Percentiles rank a stretch among this genome's conserved stretches.
Conservation (phyloP, 2,113 vertebrate species). For the Sterrhoptilus dennistouni region DNA sequence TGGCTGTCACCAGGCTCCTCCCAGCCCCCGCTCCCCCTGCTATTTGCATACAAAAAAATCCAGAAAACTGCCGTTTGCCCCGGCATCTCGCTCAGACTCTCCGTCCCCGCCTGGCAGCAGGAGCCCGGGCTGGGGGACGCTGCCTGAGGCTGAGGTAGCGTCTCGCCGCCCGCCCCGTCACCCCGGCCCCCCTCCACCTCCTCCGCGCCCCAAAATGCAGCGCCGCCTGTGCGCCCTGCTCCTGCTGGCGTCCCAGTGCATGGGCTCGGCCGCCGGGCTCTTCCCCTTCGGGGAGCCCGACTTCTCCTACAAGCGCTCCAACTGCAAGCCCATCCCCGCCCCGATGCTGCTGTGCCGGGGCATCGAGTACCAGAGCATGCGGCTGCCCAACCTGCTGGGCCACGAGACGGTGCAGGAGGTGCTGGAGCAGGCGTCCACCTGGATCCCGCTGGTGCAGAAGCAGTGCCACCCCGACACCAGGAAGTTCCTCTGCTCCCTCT, state of each 20-base stretch:
- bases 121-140: conserved; percentile 1
- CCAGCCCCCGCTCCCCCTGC: conserved; percentile 64
- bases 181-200: not conserved
- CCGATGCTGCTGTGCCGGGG: conserved; percentile 89
- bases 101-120: conserved; percentile 37
- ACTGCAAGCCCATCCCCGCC: conserved; percentile 91
- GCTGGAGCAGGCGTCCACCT: conserved; percentile 93
- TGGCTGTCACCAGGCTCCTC: conserved; percentile 73
- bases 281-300: conserved; percentile 89
- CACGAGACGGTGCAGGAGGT: conserved; percentile 96
- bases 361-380: conserved; percentile 95
- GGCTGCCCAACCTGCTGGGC: conserved; percentile 95
- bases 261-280: conserved; percentile 81
- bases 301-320: conserved; percentile 87
- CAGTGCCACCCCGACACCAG: conserved; percentile 96
- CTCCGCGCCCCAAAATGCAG: conserved; percentile 62
- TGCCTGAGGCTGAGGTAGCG: conserved; percentile 15
- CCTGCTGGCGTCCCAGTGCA: conserved; percentile 72
- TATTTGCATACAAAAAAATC: conserved; percentile 79
- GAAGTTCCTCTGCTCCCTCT: conserved; percentile 97
- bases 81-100: conserved; percentile 52
- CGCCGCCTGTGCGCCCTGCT: conserved; percentile 62
- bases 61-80: conserved; percentile 59
- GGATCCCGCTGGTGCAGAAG: conserved; percentile 96
- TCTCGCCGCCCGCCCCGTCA: not conserved